Evolutionary conservation across 2,797 vertebrate species (phyloP).

Genomic region (Muraenolepis orangiensis): DNA sequence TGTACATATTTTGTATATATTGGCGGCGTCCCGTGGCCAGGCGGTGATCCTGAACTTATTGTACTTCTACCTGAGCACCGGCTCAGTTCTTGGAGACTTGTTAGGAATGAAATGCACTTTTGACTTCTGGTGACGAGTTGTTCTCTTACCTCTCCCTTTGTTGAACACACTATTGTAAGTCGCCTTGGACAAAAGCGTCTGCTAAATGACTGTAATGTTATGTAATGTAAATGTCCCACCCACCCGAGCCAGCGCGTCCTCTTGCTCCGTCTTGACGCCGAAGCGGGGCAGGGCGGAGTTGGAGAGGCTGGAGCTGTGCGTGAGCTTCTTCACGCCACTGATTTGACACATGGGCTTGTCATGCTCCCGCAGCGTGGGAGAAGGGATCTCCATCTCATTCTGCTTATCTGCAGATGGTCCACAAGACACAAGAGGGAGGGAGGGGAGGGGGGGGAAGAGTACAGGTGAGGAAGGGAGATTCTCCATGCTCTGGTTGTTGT

Average conservation of each 20-base stretch:
- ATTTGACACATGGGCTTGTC: slow-evolving; percentile 93
- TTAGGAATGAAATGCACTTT: too few species aligned
- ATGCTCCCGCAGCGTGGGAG: slow-evolving; percentile 82
- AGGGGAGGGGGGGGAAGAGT: not conserved
- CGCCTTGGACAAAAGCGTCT: too few species aligned
- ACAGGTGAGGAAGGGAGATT: not conserved
- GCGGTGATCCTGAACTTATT: too few species aligned
- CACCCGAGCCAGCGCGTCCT: slow-evolving; percentile 85
- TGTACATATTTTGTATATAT: too few species aligned
- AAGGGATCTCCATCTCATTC: slow-evolving; percentile 91
- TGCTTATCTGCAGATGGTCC: slow-evolving; percentile 83
- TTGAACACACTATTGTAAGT: too few species aligned
- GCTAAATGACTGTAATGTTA: too few species aligned
- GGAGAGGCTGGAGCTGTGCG: slow-evolving; percentile 80
- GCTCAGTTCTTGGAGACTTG: too few species aligned
- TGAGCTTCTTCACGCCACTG: slow-evolving; percentile 86
- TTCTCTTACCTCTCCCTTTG: too few species aligned
- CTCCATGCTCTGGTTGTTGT: not conserved
- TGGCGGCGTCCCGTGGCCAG: too few species aligned
- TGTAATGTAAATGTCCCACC: too few species aligned
- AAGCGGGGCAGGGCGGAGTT: slow-evolving; percentile 82
- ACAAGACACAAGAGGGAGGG: not conserved
- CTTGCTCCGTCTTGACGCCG: slow-evolving; percentile 87
- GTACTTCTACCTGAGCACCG: too few species aligned
- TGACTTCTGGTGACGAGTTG: too few species aligned